A percentile compares a stretch with the other conserved stretches of the same genome.
Conservation (phyloP, 2,888 invertebrate genomes). For the Pyrrhia umbra region DNA sequence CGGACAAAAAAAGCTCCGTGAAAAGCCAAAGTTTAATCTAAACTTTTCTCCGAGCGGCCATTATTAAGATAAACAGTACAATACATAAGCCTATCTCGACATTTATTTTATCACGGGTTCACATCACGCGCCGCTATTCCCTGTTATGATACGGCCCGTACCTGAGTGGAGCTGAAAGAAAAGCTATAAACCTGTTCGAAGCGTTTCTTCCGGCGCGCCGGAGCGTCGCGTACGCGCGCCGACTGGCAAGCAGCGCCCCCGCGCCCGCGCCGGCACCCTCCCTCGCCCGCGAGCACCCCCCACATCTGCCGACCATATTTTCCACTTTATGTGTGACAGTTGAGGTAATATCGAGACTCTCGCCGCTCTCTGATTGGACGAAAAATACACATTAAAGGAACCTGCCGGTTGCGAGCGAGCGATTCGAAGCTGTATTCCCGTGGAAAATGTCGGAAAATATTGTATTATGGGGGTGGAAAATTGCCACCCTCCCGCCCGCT, state of each 20-base stretch:
- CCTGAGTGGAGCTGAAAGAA: slow-evolving; percentile 90
- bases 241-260: slow-evolving; percentile 81
- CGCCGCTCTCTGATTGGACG: slow-evolving; percentile 91
- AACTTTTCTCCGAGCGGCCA: slow-evolving; percentile 88
- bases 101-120: slow-evolving; percentile 90
- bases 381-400: slow-evolving; percentile 91
- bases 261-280: slow-evolving; percentile 60
- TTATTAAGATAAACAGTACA: slow-evolving; percentile 91
- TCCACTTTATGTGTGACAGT: slow-evolving; percentile 91
- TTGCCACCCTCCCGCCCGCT: slow-evolving; percentile 89
- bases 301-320: slow-evolving; percentile 90
- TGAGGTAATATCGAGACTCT: slow-evolving; percentile 91
- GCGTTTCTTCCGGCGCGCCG: slow-evolving; percentile 88
- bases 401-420: slow-evolving; percentile 89
- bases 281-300: slow-evolving; percentile 75
- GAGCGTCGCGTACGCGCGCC: slow-evolving; percentile 88
- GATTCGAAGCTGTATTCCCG: slow-evolving; percentile 90
- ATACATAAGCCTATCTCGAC: slow-evolving; percentile 91
- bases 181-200: slow-evolving; percentile 90
- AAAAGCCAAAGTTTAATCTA: slow-evolving; percentile 85
- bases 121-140: slow-evolving; percentile 90
- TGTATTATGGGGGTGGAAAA: slow-evolving; percentile 91
- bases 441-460: slow-evolving; percentile 91
- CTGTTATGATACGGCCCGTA: slow-evolving; percentile 90
- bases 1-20: slow-evolving; percentile 67